Evolutionary conservation across 2,113 vertebrate genomes (phyloP).

Genomic region (Dasyornis broadbenti): DNA sequence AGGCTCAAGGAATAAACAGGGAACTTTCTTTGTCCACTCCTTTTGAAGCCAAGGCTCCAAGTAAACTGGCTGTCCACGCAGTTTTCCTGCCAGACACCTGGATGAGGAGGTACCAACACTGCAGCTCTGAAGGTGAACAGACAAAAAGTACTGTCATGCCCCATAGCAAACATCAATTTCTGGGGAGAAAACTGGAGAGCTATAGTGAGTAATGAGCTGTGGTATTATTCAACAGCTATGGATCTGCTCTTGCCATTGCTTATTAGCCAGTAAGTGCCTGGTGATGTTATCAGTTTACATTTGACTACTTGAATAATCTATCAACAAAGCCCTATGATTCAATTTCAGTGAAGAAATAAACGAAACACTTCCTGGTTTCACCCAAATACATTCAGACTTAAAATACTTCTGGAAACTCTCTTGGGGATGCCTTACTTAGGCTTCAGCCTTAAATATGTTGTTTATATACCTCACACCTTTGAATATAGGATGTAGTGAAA

Average conservation of each 20-base stretch:
- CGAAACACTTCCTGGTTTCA: background rate
- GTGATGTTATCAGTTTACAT: background rate
- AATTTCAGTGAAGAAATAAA: background rate
- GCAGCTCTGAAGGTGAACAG: background rate
- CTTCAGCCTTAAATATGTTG: background rate
- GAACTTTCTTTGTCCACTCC: accelerated
- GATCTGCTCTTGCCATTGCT: background rate
- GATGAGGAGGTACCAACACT: background rate
- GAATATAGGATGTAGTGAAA: background rate
- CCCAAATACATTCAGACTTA: background rate
- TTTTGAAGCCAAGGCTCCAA: background rate
- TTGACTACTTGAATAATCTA: background rate
- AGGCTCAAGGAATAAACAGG: background rate
- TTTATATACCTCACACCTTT: background rate
- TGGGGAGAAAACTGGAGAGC: background rate
- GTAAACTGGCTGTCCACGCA: background rate
- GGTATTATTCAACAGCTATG: background rate
- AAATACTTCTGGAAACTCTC: background rate
- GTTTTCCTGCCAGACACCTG: background rate
- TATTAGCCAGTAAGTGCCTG: background rate
- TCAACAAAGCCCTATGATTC: background rate
- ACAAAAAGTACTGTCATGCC: background rate
- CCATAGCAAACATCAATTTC: background rate
- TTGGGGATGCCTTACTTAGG: background rate
- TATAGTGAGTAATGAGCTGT: background rate